Evolutionary conservation across 1,140 invertebrate genomes (phyloP).

Genomic region (Ridgeia piscesae): DNA sequence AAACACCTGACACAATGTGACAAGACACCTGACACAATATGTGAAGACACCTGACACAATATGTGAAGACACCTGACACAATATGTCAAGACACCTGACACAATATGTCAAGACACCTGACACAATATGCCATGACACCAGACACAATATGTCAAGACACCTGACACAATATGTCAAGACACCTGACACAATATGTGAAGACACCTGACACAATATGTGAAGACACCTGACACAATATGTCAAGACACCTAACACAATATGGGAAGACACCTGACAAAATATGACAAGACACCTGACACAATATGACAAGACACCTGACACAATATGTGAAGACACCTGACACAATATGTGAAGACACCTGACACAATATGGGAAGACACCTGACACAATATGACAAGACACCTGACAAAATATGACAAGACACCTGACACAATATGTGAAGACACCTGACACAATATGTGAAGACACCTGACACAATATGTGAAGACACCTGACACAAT

Average conservation of each 20-base stretch:
- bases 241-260: too few relatives aligned
- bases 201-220: not conserved
- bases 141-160: not conserved
- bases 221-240: not conserved
- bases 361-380: not conserved
- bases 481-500: not conserved
- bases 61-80: not conserved
- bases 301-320: not conserved
- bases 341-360: not conserved
- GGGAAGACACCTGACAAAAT: not conserved
- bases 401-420: not conserved
- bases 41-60: not conserved
- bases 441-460: not conserved
- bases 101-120: not conserved
- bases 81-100: not conserved
- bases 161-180: not conserved
- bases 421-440: not conserved
- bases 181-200: not conserved
- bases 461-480: not conserved
- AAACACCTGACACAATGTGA: not conserved
- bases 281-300: not conserved
- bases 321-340: not conserved
- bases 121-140: not conserved
- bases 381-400: not conserved
- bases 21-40: not conserved